Conservation (phyloP, 2,888 invertebrate species). For the Dexiosoma caninum region DNA sequence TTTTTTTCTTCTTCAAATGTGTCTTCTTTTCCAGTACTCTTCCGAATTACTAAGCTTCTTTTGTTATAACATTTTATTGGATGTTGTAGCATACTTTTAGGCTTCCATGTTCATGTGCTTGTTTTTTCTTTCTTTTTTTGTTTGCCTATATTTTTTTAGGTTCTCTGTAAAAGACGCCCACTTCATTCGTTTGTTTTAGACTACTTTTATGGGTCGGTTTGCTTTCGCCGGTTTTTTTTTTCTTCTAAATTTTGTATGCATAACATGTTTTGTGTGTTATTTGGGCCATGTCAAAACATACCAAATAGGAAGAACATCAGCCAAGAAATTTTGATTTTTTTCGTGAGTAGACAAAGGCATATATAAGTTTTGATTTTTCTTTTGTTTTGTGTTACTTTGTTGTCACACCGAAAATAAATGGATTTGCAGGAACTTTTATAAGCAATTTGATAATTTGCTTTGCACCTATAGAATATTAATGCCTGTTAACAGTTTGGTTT, state of each 20-base stretch:
- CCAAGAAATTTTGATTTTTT: conserved; percentile 40
- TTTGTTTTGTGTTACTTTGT: not conserved
- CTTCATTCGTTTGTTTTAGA: conserved; percentile 4
- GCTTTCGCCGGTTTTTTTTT: not conserved
- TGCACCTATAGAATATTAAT: conserved; percentile 54
- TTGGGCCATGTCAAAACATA: conserved; percentile 36
- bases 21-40: conserved; percentile 17
- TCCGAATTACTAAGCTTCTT: not conserved
- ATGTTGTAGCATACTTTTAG: conserved; percentile 54
- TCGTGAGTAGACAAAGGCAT: conserved; percentile 5
- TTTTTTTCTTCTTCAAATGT: not conserved
- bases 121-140: conserved; percentile 48
- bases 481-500: not conserved
- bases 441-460: conserved; percentile 57
- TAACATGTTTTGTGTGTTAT: conserved; percentile 58
- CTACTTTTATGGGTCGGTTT: conserved; percentile 32
- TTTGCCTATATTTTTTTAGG: not conserved
- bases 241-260: conserved; percentile 52
- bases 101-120: conserved; percentile 45
- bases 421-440: conserved; percentile 51
- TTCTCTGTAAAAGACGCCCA: conserved; percentile 7
- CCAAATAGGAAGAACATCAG: conserved; percentile 10
- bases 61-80: conserved; percentile 53
- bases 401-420: conserved; percentile 23
- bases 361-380: conserved; percentile 16